Conservation (phyloP, 2,113 vertebrate genomes). For the Muntiacus muntjak region DNA sequence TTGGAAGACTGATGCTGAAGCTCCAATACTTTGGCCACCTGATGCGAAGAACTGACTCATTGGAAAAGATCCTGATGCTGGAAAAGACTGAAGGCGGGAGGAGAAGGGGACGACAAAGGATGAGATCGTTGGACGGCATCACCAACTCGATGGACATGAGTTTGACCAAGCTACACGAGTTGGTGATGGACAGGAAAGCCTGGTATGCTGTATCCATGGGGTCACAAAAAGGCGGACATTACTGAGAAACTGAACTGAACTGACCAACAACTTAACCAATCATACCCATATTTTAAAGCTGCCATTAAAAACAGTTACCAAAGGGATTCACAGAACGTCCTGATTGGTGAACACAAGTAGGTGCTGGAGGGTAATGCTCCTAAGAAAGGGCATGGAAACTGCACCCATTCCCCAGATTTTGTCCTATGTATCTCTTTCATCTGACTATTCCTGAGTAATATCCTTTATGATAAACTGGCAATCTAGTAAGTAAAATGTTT, state of each 20-base stretch:
- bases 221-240: fast-evolving
- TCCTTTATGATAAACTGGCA: not conserved
- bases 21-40: not conserved
- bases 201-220: not conserved
- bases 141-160: fast-evolving
- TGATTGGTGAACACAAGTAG: not conserved
- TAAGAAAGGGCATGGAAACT: not conserved
- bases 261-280: not conserved
- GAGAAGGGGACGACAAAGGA: not conserved
- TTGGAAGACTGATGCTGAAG: not conserved
- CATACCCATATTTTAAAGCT: not conserved
- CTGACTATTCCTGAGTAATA: not conserved
- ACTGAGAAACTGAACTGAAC: not conserved
- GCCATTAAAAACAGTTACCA: not conserved
- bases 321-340: not conserved
- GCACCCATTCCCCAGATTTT: not conserved
- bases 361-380: not conserved
- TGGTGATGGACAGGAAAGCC: not conserved
- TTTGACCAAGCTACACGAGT: not conserved
- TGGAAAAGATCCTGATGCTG: not conserved
- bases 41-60: not conserved
- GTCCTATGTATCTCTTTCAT: not conserved
- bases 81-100: not conserved
- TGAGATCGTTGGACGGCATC: not conserved
- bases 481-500: not conserved